Conservation (phyloP, 2,888 invertebrate species). For the Schizotus pectinicornis region DNA sequence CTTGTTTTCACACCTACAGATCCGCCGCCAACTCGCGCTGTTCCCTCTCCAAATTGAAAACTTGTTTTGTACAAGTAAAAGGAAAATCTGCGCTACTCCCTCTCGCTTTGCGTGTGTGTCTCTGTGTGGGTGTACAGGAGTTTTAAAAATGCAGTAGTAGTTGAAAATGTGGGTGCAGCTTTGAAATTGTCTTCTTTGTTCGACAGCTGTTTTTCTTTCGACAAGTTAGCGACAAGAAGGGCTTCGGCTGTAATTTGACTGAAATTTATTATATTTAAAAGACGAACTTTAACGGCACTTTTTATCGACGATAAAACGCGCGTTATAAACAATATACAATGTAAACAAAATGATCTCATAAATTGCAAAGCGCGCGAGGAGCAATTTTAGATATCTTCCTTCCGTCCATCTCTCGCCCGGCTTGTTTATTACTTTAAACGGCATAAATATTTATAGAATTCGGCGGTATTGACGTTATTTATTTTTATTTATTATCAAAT, state of each 20-base stretch:
- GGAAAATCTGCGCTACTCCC: slow-evolving; percentile 7
- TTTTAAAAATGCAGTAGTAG: slow-evolving; percentile 13
- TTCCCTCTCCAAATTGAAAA: slow-evolving; percentile 38
- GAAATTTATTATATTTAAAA: slow-evolving; percentile 30
- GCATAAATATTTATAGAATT: slow-evolving; percentile 56
- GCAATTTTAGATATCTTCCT: slow-evolving; percentile 40
- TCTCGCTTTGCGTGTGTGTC: too few relatives aligned
- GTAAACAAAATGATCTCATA: slow-evolving; percentile 41
- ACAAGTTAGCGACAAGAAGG: not conserved
- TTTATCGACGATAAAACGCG: slow-evolving; percentile 42
- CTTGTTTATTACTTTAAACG: slow-evolving; percentile 52
- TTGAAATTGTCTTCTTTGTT: slow-evolving; percentile 5
- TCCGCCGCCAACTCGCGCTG: slow-evolving; percentile 28
- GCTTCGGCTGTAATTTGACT: slow-evolving; percentile 12
- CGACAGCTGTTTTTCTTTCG: not conserved
- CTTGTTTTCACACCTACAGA: slow-evolving; percentile 42
- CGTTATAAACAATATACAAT: slow-evolving; percentile 40
- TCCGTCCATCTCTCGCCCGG: slow-evolving; percentile 30
- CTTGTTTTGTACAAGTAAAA: slow-evolving; percentile 15
- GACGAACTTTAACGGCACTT: slow-evolving; percentile 44
- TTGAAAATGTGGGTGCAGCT: slow-evolving; percentile 9
- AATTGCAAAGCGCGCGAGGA: slow-evolving; percentile 39
- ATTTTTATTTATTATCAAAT: slow-evolving; percentile 61
- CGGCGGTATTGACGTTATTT: slow-evolving; percentile 56
- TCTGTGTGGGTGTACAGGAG: not conserved